Conservation (phyloP, 2,888 invertebrate genomes). For the Caenorhabditis sp. region DNA sequence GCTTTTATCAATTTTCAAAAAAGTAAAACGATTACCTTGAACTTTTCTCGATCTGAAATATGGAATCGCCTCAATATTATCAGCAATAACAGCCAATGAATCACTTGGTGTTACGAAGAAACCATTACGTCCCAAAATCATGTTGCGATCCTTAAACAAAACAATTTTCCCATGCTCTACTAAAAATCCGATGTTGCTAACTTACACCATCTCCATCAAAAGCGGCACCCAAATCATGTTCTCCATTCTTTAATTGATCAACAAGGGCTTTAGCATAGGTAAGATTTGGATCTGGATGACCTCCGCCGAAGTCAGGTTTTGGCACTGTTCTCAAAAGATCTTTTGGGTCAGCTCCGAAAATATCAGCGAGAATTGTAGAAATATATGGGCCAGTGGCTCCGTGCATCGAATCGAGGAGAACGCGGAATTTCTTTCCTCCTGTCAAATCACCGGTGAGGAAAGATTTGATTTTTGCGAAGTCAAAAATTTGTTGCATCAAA, state of each 20-base stretch:
- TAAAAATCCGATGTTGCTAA: too few relatives aligned
- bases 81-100: constrained; percentile 91
- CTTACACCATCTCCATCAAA: constrained; percentile 95
- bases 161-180: background rate
- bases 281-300: constrained; percentile 94
- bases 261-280: constrained; percentile 86
- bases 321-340: constrained; percentile 81
- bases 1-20: too few relatives aligned
- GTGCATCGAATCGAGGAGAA: constrained; percentile 91
- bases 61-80: constrained; percentile 87
- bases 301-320: constrained; percentile 92
- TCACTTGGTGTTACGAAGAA: constrained; percentile 99
- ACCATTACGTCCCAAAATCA: constrained; percentile 92
- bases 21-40: constrained; percentile 77
- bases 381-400: constrained; percentile 98
- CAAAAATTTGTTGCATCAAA: constrained; percentile 95
- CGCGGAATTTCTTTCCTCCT: constrained; percentile 77
- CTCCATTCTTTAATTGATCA: constrained; percentile 77
- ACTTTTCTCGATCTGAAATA: constrained; percentile 85
- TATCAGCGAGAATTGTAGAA: constrained; percentile 84
- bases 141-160: constrained; percentile 83
- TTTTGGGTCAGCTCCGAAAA: constrained; percentile 81
- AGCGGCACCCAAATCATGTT: constrained; percentile 87
- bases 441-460: constrained; percentile 36
- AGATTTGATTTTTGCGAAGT: constrained; percentile 77